phyloP scores from a whole-genome alignment of 1,140 invertebrate species.

The Sinella curviseta region DNA sequence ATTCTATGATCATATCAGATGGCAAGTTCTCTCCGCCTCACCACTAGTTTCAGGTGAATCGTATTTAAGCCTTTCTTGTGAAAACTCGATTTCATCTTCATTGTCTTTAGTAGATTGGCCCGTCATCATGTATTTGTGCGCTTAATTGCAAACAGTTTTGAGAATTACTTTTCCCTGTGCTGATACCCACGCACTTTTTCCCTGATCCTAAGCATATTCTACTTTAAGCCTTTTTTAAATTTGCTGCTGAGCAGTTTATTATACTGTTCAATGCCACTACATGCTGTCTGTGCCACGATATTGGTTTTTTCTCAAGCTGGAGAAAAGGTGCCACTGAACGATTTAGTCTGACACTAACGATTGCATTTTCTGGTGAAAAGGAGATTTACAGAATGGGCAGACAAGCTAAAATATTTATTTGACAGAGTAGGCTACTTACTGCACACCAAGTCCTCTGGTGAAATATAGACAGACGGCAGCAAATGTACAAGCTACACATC shows the following conservation, averaged over 20 bases:
- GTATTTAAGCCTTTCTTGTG: not conserved
- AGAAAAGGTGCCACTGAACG: not conserved
- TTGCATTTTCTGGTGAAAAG: not conserved
- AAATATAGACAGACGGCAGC: not conserved
- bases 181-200: not conserved
- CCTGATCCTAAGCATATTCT: no score
- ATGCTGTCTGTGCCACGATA: no score
- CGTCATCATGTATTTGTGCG: no score
- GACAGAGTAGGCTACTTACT: not conserved
- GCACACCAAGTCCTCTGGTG: not conserved
- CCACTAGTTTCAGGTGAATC: not conserved
- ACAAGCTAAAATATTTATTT: not conserved
- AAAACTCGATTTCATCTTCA: not conserved
- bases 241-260: no score
- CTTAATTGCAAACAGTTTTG: not conserved
- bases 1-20: no score
- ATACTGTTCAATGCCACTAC: no score
- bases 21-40: no score
- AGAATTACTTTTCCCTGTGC: not conserved
- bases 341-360: not conserved
- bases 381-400: no score
- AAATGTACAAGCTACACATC: no score
- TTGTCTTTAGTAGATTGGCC: no score
- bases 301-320: not conserved
- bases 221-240: no score